phyloP scores from a whole-genome alignment of 2,888 invertebrate genomes.

The Aelia acuminata region DNA sequence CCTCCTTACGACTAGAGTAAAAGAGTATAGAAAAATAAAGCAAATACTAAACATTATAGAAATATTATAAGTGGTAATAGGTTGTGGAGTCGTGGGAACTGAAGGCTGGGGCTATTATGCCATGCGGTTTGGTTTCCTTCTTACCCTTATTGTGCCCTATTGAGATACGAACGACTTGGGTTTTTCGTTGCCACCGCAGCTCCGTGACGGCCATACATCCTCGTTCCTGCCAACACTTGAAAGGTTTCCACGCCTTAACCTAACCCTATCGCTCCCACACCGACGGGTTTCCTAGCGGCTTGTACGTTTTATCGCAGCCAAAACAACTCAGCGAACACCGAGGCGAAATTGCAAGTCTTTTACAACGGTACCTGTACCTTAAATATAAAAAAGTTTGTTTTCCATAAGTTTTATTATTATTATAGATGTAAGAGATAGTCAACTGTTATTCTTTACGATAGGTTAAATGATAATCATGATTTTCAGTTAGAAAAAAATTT shows the following conservation, averaged over 20 bases:
- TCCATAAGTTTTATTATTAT: too few relatives aligned
- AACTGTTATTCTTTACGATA: too few relatives aligned
- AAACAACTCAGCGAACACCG: background rate
- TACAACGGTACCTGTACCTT: too few relatives aligned
- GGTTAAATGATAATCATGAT: too few relatives aligned
- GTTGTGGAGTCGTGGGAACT: background rate
- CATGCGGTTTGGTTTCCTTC: background rate
- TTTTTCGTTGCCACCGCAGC: background rate
- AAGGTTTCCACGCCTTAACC: background rate
- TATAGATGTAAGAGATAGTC: too few relatives aligned
- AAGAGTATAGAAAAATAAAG: background rate
- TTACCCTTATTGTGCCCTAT: background rate
- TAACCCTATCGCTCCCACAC: background rate
- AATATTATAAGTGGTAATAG: slow-evolving; percentile 2
- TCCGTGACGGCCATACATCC: background rate
- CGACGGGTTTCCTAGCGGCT: background rate
- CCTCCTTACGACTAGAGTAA: too few relatives aligned
- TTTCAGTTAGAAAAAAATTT: too few relatives aligned
- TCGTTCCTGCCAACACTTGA: background rate
- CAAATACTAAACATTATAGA: background rate
- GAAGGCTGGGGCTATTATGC: background rate
- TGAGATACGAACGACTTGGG: slow-evolving; percentile 12
- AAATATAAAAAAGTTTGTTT: too few relatives aligned
- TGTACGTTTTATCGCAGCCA: background rate
- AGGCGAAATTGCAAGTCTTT: too few relatives aligned